phyloP scores from a whole-genome alignment of 2,888 invertebrate genomes.

The Trissolcus brochymenae region DNA sequence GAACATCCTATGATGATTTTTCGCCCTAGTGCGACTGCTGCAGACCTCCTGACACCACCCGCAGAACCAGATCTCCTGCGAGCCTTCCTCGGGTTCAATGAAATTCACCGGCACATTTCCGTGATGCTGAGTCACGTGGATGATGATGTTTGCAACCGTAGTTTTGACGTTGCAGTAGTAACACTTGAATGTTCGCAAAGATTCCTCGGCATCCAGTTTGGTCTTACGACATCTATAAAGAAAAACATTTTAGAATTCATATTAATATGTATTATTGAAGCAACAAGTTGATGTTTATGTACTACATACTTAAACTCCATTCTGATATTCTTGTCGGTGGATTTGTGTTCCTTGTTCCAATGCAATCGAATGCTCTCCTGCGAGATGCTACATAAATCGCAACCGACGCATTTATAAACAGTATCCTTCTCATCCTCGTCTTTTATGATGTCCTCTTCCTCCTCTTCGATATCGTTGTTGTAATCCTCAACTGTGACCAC shows the following conservation, averaged over 20 bases:
- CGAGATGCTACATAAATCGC: slow-evolving; percentile 63
- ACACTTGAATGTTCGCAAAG: slow-evolving; percentile 58
- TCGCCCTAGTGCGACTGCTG: slow-evolving; percentile 67
- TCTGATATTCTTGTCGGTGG: slow-evolving; percentile 14
- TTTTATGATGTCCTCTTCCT: slow-evolving; percentile 51
- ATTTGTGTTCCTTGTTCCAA: slow-evolving; percentile 67
- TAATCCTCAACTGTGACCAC: slow-evolving; percentile 58
- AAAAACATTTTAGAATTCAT: no score
- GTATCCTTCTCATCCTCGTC: slow-evolving; percentile 12
- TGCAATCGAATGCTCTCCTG: slow-evolving; percentile 65
- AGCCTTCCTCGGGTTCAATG: slow-evolving; percentile 58
- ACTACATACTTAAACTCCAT: slow-evolving; percentile 38
- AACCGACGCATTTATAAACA: slow-evolving; percentile 68
- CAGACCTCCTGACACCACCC: slow-evolving; percentile 72
- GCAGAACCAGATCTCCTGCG: slow-evolving; percentile 66
- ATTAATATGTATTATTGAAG: no score
- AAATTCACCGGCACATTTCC: slow-evolving; percentile 61
- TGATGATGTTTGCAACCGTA: slow-evolving; percentile 60
- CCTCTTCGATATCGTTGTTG: slow-evolving; percentile 63
- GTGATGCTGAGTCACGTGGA: slow-evolving; percentile 65
- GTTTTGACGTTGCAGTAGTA: slow-evolving; percentile 66
- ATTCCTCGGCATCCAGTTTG: slow-evolving; percentile 7
- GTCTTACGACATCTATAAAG: slow-evolving; percentile 33
- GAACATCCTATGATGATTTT: slow-evolving; percentile 72
- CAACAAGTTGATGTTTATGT: no score